phyloP scores from a whole-genome alignment of 1,140 invertebrate species.

The Hetaerina americana region DNA sequence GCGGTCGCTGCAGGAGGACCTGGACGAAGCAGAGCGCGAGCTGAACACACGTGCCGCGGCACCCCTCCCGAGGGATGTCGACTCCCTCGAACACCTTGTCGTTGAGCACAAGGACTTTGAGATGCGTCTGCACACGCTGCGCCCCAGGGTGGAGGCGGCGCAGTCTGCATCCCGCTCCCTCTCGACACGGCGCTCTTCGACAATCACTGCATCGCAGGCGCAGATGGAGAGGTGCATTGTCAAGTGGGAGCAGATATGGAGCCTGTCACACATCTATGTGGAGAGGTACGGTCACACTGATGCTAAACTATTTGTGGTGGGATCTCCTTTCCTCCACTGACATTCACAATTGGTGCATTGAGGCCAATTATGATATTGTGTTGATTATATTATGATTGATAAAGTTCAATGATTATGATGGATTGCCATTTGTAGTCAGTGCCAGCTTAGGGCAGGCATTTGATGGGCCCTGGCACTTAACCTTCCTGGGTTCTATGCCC shows the following conservation, averaged over 20 bases:
- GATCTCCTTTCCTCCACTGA: too few species aligned
- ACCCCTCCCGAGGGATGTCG: conserved; percentile 68
- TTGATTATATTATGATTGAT: too few species aligned
- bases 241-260: conserved; percentile 86
- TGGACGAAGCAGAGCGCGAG: conserved; percentile 75
- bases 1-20: conserved; percentile 57
- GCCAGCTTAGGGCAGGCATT: too few species aligned
- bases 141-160: conserved; percentile 65
- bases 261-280: conserved; percentile 71
- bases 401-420: too few species aligned
- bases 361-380: too few species aligned
- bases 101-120: conserved; percentile 83
- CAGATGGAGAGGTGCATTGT: conserved; percentile 73
- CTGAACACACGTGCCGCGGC: conserved; percentile 67
- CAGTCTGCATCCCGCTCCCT: conserved; percentile 72
- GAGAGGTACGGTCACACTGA: conserved; percentile 49
- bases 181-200: conserved; percentile 43
- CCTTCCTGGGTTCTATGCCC: too few species aligned
- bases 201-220: conserved; percentile 75
- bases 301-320: background rate
- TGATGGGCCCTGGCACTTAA: too few species aligned
- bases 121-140: conserved; percentile 49
- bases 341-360: too few species aligned
- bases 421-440: too few species aligned
- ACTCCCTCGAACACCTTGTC: conserved; percentile 71